Percentiles rank a stretch among this genome's conserved stretches.
Evolutionary conservation across 2,113 vertebrate genomes (phyloP).

Genomic region (Benitochromis conjunctus): DNA sequence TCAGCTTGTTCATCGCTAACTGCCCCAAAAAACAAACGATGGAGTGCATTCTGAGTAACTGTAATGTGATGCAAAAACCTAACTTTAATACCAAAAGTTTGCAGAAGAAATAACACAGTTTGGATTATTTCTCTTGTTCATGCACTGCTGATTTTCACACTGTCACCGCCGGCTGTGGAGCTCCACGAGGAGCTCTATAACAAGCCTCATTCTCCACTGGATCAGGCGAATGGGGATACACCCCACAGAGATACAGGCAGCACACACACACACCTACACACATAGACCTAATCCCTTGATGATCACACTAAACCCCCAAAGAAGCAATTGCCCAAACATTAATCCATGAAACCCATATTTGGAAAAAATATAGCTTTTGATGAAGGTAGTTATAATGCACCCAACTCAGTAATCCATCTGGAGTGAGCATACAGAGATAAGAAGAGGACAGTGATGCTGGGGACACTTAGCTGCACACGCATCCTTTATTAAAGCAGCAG

Average conservation of each 20-base stretch:
- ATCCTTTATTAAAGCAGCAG: neutral
- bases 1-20: neutral
- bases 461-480: neutral
- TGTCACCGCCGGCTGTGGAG: neutral
- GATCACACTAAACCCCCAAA: neutral
- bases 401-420: neutral
- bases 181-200: conserved; percentile 1
- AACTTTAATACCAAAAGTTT: conserved; percentile 19
- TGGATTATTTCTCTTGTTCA: conserved; percentile 4
- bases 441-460: neutral
- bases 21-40: neutral
- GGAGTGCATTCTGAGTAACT: neutral
- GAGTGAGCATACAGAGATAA: neutral
- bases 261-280: neutral
- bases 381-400: neutral
- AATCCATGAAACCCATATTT: conserved; percentile 16
- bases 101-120: neutral
- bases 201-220: conserved; percentile 10
- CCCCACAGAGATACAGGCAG: neutral
- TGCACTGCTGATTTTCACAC: conserved; percentile 1
- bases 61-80: neutral
- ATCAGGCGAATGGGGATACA: neutral
- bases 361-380: neutral
- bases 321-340: conserved; percentile 8
- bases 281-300: conserved; percentile 6